Conservation (phyloP, 2,113 vertebrate genomes). For the Redunca redunca region DNA sequence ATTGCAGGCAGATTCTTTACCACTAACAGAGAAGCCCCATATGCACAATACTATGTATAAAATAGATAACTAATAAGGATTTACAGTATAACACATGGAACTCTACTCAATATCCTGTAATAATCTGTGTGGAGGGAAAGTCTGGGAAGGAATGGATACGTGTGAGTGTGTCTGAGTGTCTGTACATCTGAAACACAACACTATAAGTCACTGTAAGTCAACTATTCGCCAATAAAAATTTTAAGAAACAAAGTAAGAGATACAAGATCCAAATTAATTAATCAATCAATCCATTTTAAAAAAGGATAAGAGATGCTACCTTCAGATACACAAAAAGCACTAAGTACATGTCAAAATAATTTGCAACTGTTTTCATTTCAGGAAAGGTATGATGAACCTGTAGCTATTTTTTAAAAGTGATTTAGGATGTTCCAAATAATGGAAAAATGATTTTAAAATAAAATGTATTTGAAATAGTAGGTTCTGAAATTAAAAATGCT, state of each 20-base stretch:
- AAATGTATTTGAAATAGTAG: neutral
- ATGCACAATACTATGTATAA: neutral
- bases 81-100: neutral
- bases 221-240: neutral
- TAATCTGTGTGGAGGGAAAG: neutral
- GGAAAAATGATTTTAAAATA: neutral
- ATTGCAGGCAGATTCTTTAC: neutral
- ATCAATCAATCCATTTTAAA: neutral
- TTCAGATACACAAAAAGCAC: neutral
- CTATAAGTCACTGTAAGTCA: too few species aligned
- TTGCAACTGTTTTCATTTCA: neutral
- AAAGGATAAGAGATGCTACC: neutral
- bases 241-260: neutral
- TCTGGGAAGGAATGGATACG: neutral
- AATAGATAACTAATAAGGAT: neutral
- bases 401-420: neutral
- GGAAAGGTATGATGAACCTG: neutral
- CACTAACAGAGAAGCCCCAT: neutral
- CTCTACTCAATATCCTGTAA: neutral
- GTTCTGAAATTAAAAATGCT: neutral
- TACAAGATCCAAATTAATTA: neutral
- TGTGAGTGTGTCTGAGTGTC: neutral
- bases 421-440: neutral
- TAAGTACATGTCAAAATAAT: neutral
- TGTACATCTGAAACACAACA: neutral